A percentile compares a stretch with the other conserved stretches of the same genome.
phyloP scores from a whole-genome alignment of 2,888 invertebrate species.

The Cyclophora albipunctata region DNA sequence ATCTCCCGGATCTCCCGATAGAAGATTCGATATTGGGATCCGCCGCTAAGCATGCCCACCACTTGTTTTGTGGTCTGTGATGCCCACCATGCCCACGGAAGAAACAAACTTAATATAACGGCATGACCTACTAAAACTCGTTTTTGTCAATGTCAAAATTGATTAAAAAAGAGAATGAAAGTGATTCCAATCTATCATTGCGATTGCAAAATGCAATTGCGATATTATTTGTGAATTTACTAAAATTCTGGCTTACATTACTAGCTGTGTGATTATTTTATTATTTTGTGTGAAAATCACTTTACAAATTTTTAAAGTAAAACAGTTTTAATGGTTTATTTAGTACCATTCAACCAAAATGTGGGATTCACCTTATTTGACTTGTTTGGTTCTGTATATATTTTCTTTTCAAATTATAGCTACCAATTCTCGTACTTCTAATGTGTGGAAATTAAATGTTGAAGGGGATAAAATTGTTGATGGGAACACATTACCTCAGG shows the following conservation, averaged over 20 bases:
- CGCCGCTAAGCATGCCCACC: no score
- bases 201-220: conserved; percentile 30
- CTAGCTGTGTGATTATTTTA: conserved; percentile 32
- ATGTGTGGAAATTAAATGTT: conserved; percentile 86
- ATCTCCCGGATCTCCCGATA: no score
- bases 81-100: no score
- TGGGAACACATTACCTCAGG: conserved; percentile 74
- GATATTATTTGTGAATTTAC: conserved; percentile 34
- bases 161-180: conserved; percentile 14
- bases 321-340: conserved; percentile 48
- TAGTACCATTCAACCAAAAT: conserved; percentile 53
- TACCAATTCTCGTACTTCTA: conserved; percentile 88
- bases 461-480: conserved; percentile 85
- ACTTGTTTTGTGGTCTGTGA: no score
- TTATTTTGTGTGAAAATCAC: conserved; percentile 39
- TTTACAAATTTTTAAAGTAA: conserved; percentile 26
- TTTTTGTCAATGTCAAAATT: conserved; percentile 3
- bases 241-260: conserved; percentile 37
- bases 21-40: no score
- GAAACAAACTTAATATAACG: no score
- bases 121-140: no score
- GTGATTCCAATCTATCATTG: conserved; percentile 14
- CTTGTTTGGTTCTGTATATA: conserved; percentile 80
- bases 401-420: conserved; percentile 81
- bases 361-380: conserved; percentile 75